These are phyloP conservation scores for Plumapathes pennacea DNA, from an alignment of 92 coral and sea anemone genomes.

Conservation along the genomic window DNA sequence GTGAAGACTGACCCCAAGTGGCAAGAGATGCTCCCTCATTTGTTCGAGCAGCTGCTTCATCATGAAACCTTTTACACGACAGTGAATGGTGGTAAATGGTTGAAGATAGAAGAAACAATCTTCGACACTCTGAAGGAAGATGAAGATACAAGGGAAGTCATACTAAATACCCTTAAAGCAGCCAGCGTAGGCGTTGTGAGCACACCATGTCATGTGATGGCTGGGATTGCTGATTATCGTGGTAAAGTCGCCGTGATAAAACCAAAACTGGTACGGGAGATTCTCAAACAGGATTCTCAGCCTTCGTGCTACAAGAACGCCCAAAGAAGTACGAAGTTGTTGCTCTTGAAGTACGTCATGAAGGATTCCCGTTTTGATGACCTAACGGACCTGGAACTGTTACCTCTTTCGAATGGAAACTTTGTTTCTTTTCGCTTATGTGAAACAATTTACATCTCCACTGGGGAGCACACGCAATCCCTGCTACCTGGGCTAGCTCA, in stretches of 20 bases:
- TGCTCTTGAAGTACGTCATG: constrained; percentile 59
- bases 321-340: constrained; percentile 30
- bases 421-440: constrained; percentile 33
- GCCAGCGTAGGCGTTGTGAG: constrained; percentile 32
- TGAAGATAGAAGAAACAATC: constrained; percentile 31
- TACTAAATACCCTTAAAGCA: constrained; percentile 8
- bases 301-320: constrained; percentile 13
- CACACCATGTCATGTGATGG: constrained; percentile 37
- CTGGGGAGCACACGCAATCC: constrained; percentile 51
- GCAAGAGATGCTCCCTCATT: constrained; percentile 15
- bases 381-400: constrained; percentile 59
- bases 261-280: constrained; percentile 41
- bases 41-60: constrained; percentile 17
- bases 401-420: constrained; percentile 57
- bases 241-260: constrained; percentile 51
- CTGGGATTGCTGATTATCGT: too few relatives aligned
- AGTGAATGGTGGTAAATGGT: constrained; percentile 66
- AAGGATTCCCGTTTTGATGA: constrained; percentile 40
- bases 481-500: constrained; percentile 66
- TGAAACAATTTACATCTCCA: constrained; percentile 45
- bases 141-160: neutral
- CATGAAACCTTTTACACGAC: constrained; percentile 27
- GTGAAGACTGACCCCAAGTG: constrained; percentile 34
- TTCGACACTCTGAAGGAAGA: constrained; percentile 2
- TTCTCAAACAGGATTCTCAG: constrained; percentile 18